These are phyloP conservation scores for Natator depressus DNA, from an alignment of 2,113 vertebrate species.

Conservation along the genomic window DNA sequence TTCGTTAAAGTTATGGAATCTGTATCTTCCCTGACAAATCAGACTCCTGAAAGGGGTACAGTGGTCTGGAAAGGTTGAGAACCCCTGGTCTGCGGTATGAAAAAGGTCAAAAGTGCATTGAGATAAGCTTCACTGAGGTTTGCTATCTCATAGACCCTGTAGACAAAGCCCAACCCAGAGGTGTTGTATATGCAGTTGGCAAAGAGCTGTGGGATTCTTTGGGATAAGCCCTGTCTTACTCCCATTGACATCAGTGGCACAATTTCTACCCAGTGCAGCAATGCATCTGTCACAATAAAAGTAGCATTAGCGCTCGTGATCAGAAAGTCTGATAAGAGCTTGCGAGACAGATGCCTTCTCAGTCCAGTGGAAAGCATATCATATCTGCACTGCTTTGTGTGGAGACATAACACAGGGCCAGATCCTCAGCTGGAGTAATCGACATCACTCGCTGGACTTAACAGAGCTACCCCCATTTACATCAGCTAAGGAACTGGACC, in stretches of 20 bases:
- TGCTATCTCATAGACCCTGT: not conserved
- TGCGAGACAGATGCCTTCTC: not conserved
- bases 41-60: too few relatives aligned
- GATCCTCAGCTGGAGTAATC: not conserved
- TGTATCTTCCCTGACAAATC: not conserved
- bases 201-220: not conserved
- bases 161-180: not conserved
- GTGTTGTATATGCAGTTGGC: fast-evolving
- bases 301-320: not conserved
- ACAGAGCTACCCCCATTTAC: not conserved
- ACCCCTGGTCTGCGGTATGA: not conserved
- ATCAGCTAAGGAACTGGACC: not conserved
- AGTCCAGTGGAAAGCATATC: not conserved
- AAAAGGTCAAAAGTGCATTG: not conserved
- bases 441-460: not conserved
- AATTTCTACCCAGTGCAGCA: not conserved
- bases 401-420: not conserved
- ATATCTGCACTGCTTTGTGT: not conserved
- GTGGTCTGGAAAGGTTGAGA: too few relatives aligned
- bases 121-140: not conserved
- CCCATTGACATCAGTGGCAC: fast-evolving
- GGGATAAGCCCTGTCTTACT: not conserved
- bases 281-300: fast-evolving
- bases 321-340: not conserved
- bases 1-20: too few relatives aligned